Evolutionary conservation across 2,797 vertebrate species (phyloP).

Genomic region (Neomorphus geoffroyi): DNA sequence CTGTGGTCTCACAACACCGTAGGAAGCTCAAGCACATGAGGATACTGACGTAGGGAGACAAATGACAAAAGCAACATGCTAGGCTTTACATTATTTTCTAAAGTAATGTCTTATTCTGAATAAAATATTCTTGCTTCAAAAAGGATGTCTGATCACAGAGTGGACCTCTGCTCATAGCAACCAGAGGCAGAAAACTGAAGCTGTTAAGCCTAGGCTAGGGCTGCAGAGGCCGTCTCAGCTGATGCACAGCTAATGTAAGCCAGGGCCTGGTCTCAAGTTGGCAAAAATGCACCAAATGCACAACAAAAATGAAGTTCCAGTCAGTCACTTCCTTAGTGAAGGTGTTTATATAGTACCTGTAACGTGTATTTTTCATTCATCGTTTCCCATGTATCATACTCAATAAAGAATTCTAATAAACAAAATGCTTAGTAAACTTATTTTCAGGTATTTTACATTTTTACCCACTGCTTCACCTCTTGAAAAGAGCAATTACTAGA

Average conservation of each 20-base stretch:
- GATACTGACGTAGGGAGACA: neutral
- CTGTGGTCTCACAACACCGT: neutral
- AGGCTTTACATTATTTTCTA: neutral
- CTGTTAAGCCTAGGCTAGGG: neutral
- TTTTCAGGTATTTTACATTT: neutral
- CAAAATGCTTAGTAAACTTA: neutral
- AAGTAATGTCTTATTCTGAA: neutral
- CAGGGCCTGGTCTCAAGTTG: neutral
- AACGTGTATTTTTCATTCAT: accelerated
- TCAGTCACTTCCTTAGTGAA: neutral
- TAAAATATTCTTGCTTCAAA: neutral
- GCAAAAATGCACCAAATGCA: neutral
- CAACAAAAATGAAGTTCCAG: neutral
- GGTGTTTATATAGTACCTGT: neutral
- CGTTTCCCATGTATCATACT: neutral
- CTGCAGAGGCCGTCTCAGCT: neutral
- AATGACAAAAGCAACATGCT: neutral
- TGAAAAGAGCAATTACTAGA: neutral
- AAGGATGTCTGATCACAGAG: neutral
- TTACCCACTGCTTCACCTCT: neutral
- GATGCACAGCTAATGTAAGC: accelerated
- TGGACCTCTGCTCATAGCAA: neutral
- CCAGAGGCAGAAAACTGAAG: neutral
- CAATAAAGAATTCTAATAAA: neutral
- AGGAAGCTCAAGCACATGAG: neutral